Evolutionary conservation across 2,797 vertebrate species (phyloP), one percentile per base, ranked within the genome.

Genomic region (Acomys russatus): DNA sequence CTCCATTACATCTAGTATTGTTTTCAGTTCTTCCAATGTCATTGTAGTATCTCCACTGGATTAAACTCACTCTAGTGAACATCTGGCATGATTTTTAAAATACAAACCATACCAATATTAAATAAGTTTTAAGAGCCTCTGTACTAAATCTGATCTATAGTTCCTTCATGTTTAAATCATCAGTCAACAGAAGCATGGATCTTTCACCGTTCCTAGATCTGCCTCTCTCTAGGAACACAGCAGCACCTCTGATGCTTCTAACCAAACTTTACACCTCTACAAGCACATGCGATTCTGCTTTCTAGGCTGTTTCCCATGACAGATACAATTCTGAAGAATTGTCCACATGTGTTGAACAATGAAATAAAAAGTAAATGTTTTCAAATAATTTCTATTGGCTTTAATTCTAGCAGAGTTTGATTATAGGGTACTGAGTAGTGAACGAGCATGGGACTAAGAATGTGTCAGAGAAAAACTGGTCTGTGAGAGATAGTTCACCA

Each of bases 61-160:
- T 79, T 95, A 74, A 92, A 89, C 87, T 84, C 8, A 33, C 35
- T 90, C 44, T 79, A 59, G 4, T 71, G 23, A 71, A 68, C 25
- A 38, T 15, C 6, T 89, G 18, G 7, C 18, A 33, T 86, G 44
- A 35, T 61, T 80, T 64, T 5, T 54, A 2, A 56, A 88, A 85
- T 61, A 25, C 9, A 84, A 33, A 77, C 9, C 28, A 23, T 30
- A 70, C 6, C 35, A 63, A 28, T 22, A 56, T 1, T 63, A 14
- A 64, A 38, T 63, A 74, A n/a, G 73, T 63, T 76, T 59, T 64
- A 20, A 1, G 25, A 84, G 25, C 61, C 3, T 87, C n/a, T 51
- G 0, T 51, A 28, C 77, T 63, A 84, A 71, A 9, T 44, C 5
- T 30, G 83, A 20, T 44, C 44, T 20, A 49, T 44, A 61, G 14